Base-by-base conservation (phyloP, 2,888 invertebrate genomes). In the Tetropium fuscum region DNA sequence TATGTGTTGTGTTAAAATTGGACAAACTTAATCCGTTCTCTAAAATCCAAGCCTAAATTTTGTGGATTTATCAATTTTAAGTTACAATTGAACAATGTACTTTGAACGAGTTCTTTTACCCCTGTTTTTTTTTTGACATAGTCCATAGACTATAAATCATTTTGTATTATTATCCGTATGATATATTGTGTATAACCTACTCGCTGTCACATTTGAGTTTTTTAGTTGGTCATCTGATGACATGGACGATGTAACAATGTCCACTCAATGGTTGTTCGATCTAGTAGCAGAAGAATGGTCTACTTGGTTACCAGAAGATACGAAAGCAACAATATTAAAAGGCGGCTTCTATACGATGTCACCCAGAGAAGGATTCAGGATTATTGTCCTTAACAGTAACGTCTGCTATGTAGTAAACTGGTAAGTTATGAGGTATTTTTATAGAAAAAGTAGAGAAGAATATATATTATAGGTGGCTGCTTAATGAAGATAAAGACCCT, bases 321-420 rank as follows among this genome's bases (percentile, higher is more conserved):
- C 90, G 0, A 82, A 84, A 58, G 78, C 74, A 3, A 87, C 88
- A 0, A 81, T 93, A 40, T 76, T 84, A 4, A 82, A 85, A 41
- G 90, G 90, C 16, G 96, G 94, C 7, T 95, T 88, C 69, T 97
- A 93, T 78, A 90, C 93, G 0, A 81, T 87, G 3, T 78, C 85
- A 0, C 85, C 90, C 0, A 84, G 81, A 48, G 84, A 87, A 1
- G 93, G 93, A 0, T 85, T 94, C 54, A 83, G 93, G 63, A 84
- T 93, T 2, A 87, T 95, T 61, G 89, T 89, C 0, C 72, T 95
- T 0, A 95, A 95, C 74, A 92, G 88, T 72, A 94, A 93, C 75
- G 88, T 91, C 55, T 92, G 93, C 69, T 90, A 90, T 72, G 85
- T 78, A 66, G 83, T 81, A 63, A 93, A 93, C 76, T 93, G 88